Evolutionary conservation across 1,140 invertebrate genomes (phyloP), one percentile per base, ranked within the genome.

Genomic region (Pachypsylla venusta): DNA sequence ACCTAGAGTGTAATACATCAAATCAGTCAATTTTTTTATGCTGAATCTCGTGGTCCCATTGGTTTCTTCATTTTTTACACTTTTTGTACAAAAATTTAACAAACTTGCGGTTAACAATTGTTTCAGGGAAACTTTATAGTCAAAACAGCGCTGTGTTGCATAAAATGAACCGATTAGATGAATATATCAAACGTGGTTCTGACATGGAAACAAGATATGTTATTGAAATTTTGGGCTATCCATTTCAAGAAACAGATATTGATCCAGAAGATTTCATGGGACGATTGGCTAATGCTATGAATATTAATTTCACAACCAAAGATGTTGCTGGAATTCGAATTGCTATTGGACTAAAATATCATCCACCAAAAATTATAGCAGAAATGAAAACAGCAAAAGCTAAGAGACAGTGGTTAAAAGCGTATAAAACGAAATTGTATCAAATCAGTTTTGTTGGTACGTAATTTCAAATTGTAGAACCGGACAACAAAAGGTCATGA

Each of bases 131-230:
- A 3, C 42, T 48, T n/a, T 48, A 48, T 19, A 48, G 42, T 19
- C 4, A n/a, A 22, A 48, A 48, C 42, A 48, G 42, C 42, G 42
- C 42, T n/a, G n/a, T 48, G 7, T 19, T 48, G 42, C 42, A 48
- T 48, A 48, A 22, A 22, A 10, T 48, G 42, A 48, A 48, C 42
- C 16, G 22, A 19, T 4, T 48, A 19, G 42, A 48, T n/a, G 42
- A 48, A 4, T 48, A 48, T 22, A 48, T 48, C 42, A 48, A 48
- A 22, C 42, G 42, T 5, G 42, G 42, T 3, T n/a, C 16, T 7
- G 42, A 48, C 42, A 48, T 48, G 42, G 42, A 48, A 48, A 48
- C 42, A 7, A n/a, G 42, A 4, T 48, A 48, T n/a, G 42, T 48
- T 10, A 48, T 48, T 10, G 42, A 48, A 19, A 48, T 48, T 22